Base-by-base conservation (phyloP, 2,797 vertebrate species). In the Pangasius sanitwongsei region DNA sequence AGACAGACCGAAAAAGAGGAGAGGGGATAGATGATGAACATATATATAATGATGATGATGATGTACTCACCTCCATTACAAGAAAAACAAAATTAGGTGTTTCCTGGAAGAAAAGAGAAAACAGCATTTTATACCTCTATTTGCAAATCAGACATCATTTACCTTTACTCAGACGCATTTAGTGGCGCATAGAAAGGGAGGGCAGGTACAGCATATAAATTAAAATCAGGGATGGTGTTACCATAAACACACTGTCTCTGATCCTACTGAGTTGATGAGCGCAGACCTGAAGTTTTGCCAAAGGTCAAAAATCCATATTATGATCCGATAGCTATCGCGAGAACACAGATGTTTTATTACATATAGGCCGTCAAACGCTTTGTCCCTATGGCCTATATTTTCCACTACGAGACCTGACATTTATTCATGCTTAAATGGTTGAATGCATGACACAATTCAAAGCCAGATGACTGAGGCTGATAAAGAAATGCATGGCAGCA, bases 71-170 rank as follows among this genome's bases (percentile, higher is more conserved):
- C 97, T 99, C 98, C 98, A 99, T 99, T 91, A 99, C 98, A 93
- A 99, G 94, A 90, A 98, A 98, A 92, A 99, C 98, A 93, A 95
- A 98, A 93, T 96, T 98, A 89, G 98, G 97, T 57, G 97, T 97
- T 97, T 99, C 98, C 98, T 99, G 91, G 90, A 97, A 96, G 81
- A 96, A 85, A 93, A 94, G 86, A 92, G 80, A 92, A 83, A 53
- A 63, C 57, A 77, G 90, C 44, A 87, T 88, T 91, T 93, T 87
- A 93, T 23, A 88, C 69, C 53, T 12, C 57, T 84, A 31, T 65
- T 77, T 53, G 63, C 28, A 80, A 77, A 67, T 78, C 87, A 92
- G 85, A 83, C 63, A 90, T 87, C 78, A 82, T 65, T 72, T 25
- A 77, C 50, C 53, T 84, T 87, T 85, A 34, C 16, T 86, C 59